phyloP scores from a whole-genome alignment of 1,140 invertebrate species.

The Sycophila sp. region DNA sequence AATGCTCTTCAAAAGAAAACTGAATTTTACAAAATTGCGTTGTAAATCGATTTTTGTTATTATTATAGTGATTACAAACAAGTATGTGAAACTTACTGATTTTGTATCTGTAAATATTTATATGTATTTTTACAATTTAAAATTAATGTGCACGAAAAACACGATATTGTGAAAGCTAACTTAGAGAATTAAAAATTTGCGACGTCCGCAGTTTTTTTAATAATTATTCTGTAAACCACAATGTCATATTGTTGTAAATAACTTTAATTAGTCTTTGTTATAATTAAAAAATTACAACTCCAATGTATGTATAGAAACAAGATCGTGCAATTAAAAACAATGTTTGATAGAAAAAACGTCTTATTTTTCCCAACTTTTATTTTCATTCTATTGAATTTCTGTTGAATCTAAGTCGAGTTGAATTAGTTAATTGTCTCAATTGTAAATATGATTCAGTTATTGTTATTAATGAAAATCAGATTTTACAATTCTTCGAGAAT shows the following conservation, averaged over 20 bases:
- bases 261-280: background rate
- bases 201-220: background rate
- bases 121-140: constrained; percentile 1
- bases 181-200: background rate
- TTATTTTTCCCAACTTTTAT: background rate
- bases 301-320: background rate
- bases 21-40: too few relatives aligned
- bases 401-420: too few relatives aligned
- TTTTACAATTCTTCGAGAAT: too few relatives aligned
- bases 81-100: background rate
- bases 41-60: too few relatives aligned
- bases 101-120: background rate
- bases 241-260: too few relatives aligned
- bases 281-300: background rate
- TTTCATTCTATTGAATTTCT: too few relatives aligned
- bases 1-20: background rate
- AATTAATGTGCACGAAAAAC: background rate
- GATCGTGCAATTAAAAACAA: constrained; percentile 4
- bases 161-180: background rate
- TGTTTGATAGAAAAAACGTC: constrained; percentile 11
- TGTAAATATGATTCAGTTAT: too few relatives aligned
- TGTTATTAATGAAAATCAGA: too few relatives aligned
- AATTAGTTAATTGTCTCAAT: too few relatives aligned
- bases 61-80: too few relatives aligned
- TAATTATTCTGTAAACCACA: too few relatives aligned